These are phyloP conservation scores for Acholoe squamosa DNA, from an alignment of 2,888 invertebrate genomes.

Conservation along the genomic window DNA sequence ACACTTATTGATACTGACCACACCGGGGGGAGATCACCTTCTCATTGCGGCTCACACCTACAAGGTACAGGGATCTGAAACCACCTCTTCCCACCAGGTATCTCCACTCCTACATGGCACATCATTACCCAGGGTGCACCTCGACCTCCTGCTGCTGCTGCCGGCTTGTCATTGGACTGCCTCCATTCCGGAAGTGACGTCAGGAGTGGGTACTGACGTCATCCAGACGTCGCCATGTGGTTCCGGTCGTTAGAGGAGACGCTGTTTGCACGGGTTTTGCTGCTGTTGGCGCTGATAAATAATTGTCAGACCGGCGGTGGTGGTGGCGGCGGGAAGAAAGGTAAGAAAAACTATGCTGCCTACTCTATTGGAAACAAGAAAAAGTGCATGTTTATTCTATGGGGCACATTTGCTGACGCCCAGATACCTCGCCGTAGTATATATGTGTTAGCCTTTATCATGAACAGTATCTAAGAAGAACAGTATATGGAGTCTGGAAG, in stretches of 20 bases:
- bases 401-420: too few species aligned
- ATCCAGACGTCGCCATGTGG: background rate
- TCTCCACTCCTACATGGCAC: slow-evolving; percentile 25
- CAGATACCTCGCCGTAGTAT: too few species aligned
- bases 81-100: background rate
- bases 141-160: background rate
- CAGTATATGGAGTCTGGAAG: too few species aligned
- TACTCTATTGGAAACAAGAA: too few species aligned
- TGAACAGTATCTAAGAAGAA: too few species aligned
- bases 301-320: slow-evolving; percentile 3
- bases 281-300: slow-evolving; percentile 28
- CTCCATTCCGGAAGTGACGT: slow-evolving; percentile 27
- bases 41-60: background rate
- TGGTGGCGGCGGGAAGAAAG: background rate
- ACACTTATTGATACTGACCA: background rate
- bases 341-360: background rate
- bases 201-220: background rate
- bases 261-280: background rate
- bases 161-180: background rate
- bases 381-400: too few species aligned
- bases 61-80: background rate
- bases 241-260: slow-evolving; percentile 5
- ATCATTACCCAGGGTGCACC: background rate
- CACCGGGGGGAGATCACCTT: background rate
- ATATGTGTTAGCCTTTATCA: too few species aligned